A percentile compares a stretch with the other conserved stretches of the same genome.
phyloP scores from a whole-genome alignment of 2,113 vertebrate genomes.

The Phoenicopterus ruber region DNA sequence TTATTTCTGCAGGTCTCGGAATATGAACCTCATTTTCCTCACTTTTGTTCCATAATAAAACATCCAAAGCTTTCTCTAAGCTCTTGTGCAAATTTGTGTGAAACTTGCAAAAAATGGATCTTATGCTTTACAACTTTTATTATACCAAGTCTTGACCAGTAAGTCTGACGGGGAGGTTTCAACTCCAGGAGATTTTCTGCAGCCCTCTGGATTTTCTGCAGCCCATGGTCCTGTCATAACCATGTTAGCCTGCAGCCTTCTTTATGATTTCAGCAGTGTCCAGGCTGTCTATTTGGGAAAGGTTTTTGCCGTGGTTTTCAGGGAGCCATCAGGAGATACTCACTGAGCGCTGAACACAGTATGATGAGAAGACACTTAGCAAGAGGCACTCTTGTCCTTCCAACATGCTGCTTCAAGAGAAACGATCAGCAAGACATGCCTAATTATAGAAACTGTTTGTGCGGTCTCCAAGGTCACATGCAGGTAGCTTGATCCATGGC shows the following conservation, averaged over 20 bases:
- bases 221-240: background rate
- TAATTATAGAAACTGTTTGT: background rate
- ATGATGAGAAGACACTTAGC: background rate
- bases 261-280: background rate
- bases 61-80: background rate
- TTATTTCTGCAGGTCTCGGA: background rate
- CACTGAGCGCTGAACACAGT: background rate
- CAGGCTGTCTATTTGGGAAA: background rate
- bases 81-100: background rate
- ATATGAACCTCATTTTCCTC: background rate
- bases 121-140: background rate
- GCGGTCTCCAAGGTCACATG: fast-evolving
- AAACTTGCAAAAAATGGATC: background rate
- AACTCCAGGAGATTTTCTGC: background rate
- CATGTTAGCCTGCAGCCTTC: background rate
- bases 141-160: background rate
- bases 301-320: background rate
- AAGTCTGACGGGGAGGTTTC: background rate
- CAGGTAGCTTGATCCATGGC: background rate
- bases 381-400: background rate
- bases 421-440: background rate
- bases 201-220: background rate
- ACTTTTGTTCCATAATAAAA: background rate
- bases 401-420: background rate
- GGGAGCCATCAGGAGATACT: background rate